Percentiles rank a stretch among this genome's conserved stretches.
Evolutionary conservation across 1,140 invertebrate species (phyloP).

Genomic region (Belonocnema kinseyi): DNA sequence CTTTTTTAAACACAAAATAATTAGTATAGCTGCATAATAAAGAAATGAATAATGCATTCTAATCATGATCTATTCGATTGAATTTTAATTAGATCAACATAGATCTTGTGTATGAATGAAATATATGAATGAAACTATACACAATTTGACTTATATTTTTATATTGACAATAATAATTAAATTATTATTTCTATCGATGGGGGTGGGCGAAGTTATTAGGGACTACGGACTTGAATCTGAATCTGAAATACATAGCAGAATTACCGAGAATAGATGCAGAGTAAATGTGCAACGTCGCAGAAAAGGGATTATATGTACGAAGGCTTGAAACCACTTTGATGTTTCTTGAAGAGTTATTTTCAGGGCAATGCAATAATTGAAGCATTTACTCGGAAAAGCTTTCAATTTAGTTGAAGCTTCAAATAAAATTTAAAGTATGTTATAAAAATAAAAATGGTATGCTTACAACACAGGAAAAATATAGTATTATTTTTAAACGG

Average conservation of each 20-base stretch:
- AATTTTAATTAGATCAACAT: no score
- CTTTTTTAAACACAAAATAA: no score
- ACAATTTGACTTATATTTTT: no score
- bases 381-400: background rate
- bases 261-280: constrained; percentile 7
- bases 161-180: no score
- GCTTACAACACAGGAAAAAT: no score
- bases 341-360: constrained; percentile 6
- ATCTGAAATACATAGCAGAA: background rate
- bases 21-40: no score
- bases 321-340: constrained; percentile 1
- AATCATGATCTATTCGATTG: no score
- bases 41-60: no score
- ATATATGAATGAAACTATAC: no score
- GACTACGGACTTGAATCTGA: constrained; percentile 1
- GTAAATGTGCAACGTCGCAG: constrained; percentile 12
- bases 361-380: background rate
- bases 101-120: no score
- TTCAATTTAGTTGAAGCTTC: background rate
- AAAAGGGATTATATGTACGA: background rate
- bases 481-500: no score
- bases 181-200: background rate
- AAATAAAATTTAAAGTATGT: background rate
- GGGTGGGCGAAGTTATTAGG: background rate
- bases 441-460: background rate